These are phyloP conservation scores for Liparis tanakae DNA, from an alignment of 2,797 vertebrate species.

Conservation along the genomic window DNA sequence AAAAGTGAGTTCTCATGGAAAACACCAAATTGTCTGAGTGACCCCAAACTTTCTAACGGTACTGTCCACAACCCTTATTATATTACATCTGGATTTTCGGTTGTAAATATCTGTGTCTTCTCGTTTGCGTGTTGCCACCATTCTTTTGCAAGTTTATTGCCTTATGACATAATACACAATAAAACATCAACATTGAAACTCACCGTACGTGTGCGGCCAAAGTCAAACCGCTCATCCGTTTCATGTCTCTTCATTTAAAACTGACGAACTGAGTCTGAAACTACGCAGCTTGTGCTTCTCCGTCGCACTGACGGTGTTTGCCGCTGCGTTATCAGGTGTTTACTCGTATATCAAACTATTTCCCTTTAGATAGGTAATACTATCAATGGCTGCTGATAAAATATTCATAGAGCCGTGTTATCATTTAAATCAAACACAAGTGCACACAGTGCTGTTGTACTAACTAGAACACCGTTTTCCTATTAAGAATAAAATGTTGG, in stretches of 20 bases:
- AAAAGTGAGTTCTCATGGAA: no score
- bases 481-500: not conserved
- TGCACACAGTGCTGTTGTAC: not conserved
- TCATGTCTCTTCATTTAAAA: not conserved
- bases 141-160: no score
- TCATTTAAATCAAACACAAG: slow-evolving; percentile 7
- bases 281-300: not conserved
- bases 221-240: not conserved
- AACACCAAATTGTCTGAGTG: no score
- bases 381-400: slow-evolving; percentile 8
- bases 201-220: not conserved
- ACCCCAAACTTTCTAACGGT: no score
- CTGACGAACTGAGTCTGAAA: not conserved
- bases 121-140: not conserved
- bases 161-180: no score
- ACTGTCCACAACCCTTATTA: no score
- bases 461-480: not conserved
- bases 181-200: no score
- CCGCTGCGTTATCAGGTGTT: not conserved
- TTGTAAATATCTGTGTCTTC: not conserved
- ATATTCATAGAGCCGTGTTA: not conserved
- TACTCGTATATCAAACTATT: slow-evolving; percentile 9
- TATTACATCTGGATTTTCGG: not conserved
- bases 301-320: not conserved
- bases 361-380: slow-evolving; percentile 6